A percentile compares a stretch with the other conserved stretches of the same genome.
Conservation (phyloP, 37 sponge, comb jelly and placozoan species). For the Chondrilla cf. caribensis region DNA sequence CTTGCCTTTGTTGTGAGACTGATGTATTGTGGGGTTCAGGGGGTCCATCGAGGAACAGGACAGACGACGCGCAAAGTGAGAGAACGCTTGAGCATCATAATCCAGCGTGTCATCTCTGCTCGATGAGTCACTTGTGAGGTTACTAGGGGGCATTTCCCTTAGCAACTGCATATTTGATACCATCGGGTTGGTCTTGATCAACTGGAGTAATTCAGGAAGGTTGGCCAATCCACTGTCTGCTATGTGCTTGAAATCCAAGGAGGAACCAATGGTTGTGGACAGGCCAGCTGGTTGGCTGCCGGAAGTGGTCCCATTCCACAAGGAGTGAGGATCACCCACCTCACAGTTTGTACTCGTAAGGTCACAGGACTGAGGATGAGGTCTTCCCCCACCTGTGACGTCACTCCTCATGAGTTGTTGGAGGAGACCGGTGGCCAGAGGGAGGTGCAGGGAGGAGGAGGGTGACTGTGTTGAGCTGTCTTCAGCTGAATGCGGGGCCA, state of each 20-base stretch:
- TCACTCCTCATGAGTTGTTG: no score
- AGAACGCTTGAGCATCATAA: conserved; percentile 2
- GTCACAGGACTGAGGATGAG: no score
- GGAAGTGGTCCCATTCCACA: not conserved
- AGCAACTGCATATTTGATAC: no score
- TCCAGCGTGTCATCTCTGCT: not conserved
- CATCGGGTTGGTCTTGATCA: not conserved
- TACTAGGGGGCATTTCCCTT: not conserved
- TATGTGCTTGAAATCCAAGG: no score
- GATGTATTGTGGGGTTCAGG: not conserved
- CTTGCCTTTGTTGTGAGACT: no score
- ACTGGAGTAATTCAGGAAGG: not conserved
- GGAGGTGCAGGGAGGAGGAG: no score
- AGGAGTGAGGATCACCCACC: no score
- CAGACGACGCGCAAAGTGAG: not conserved
- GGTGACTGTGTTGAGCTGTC: no score
- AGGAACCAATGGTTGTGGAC: not conserved
- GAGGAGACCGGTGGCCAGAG: not conserved
- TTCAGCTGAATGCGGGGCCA: not conserved
- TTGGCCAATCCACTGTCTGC: not conserved
- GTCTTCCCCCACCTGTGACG: no score
- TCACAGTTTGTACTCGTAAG: no score
- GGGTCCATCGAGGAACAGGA: not conserved
- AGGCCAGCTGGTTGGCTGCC: not conserved
- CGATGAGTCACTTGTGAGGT: no score